Evolutionary conservation across 2,888 invertebrate species (phyloP).

Genomic region (Stegana nigrithorax): DNA sequence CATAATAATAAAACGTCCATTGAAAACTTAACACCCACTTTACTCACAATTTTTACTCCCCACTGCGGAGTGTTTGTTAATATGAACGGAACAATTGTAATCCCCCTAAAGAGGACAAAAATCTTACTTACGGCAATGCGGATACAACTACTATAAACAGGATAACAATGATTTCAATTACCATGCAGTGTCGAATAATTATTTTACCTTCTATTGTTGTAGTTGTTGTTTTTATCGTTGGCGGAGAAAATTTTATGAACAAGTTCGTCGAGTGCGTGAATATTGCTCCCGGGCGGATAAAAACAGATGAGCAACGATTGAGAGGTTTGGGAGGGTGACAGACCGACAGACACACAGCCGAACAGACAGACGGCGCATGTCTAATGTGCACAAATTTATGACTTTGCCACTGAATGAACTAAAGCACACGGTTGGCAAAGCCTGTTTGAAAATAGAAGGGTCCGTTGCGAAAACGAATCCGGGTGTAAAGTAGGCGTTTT

Average conservation of each 20-base stretch:
- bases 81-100: conserved; percentile 54
- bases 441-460: background rate
- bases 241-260: conserved; percentile 35
- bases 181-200: conserved; percentile 62
- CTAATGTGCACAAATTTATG: conserved; percentile 66
- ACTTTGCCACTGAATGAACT: conserved; percentile 47
- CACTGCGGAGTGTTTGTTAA: too few relatives aligned
- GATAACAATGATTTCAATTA: conserved; percentile 64
- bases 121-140: conserved; percentile 14
- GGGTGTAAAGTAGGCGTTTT: conserved; percentile 38
- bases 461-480: background rate
- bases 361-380: conserved; percentile 47
- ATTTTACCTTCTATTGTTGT: conserved; percentile 50
- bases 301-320: conserved; percentile 56
- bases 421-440: background rate
- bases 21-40: conserved; percentile 18
- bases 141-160: conserved; percentile 36
- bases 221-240: conserved; percentile 18
- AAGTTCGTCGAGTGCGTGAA: conserved; percentile 59
- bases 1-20: too few relatives aligned
- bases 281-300: conserved; percentile 67
- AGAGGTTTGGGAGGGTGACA: conserved; percentile 21
- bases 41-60: background rate
- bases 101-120: conserved; percentile 46
- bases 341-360: conserved; percentile 10